phyloP scores from a whole-genome alignment of 2,797 vertebrate genomes.

The Huso huso region DNA sequence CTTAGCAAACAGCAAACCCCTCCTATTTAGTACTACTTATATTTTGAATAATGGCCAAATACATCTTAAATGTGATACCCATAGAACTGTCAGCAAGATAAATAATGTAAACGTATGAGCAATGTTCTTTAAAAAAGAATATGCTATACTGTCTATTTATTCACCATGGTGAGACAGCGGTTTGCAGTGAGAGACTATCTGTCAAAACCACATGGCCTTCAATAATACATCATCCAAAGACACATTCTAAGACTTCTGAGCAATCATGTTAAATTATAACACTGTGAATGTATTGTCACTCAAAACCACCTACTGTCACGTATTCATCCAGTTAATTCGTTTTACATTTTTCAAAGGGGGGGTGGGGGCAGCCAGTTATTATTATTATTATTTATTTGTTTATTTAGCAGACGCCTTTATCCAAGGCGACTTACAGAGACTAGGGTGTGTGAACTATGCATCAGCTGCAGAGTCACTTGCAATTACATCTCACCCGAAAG shows the following conservation, averaged over 20 bases:
- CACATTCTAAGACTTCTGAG: no score
- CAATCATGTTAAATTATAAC: no score
- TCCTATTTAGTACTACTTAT: not conserved
- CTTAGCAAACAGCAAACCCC: no score
- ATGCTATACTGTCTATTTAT: not conserved
- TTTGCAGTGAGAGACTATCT: not conserved
- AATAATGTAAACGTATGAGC: not conserved
- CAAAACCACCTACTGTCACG: conserved; percentile 43
- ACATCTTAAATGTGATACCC: not conserved
- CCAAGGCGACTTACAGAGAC: no score
- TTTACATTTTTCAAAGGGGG: conserved; percentile 37
- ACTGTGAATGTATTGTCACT: not conserved
- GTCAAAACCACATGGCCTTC: not conserved
- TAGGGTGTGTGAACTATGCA: no score
- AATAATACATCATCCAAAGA: not conserved
- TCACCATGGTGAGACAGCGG: not conserved
- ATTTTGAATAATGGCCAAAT: not conserved
- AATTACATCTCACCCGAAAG: no score
- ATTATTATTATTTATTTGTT: no score
- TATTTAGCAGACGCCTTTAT: no score
- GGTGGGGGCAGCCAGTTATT: conserved; percentile 22
- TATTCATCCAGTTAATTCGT: conserved; percentile 34
- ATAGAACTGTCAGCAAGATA: not conserved
- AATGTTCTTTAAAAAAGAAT: not conserved
- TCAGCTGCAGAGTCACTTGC: no score